These are phyloP conservation scores for Scaptomyza hsui DNA, from an alignment of 1,140 invertebrate genomes.

Conservation along the genomic window DNA sequence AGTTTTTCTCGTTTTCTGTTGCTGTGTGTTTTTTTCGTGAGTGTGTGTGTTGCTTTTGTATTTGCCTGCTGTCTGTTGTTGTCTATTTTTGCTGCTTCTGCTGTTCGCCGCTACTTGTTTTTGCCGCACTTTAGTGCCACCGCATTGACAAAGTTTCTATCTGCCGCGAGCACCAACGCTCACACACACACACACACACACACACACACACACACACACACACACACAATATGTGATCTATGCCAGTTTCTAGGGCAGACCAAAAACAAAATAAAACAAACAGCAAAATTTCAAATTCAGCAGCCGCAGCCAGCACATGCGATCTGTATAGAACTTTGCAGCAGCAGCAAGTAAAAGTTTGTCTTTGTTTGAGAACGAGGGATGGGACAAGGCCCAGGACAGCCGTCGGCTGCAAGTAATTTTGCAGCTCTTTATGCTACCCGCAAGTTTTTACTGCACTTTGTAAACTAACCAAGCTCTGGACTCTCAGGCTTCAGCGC, in stretches of 20 bases:
- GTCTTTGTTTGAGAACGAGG: constrained; percentile 51
- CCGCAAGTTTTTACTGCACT: constrained; percentile 82
- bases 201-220: constrained; percentile 26
- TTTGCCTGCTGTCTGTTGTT: constrained; percentile 15
- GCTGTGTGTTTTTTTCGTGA: constrained; percentile 14
- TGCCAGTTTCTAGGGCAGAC: constrained; percentile 49
- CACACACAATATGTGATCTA: constrained; percentile 67
- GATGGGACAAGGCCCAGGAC: constrained; percentile 51
- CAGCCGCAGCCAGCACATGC: constrained; percentile 76
- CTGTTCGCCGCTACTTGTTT: constrained; percentile 57
- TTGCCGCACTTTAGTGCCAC: constrained; percentile 74
- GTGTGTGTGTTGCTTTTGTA: constrained; percentile 12
- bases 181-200: constrained; percentile 32
- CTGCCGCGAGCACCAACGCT: constrained; percentile 60
- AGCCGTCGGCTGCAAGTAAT: constrained; percentile 55
- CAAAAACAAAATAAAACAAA: constrained; percentile 52
- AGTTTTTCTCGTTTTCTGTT: constrained; percentile 39
- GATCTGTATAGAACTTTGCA: constrained; percentile 49
- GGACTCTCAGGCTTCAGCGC: constrained; percentile 18
- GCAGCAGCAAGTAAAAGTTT: constrained; percentile 61
- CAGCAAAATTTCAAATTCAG: constrained; percentile 77
- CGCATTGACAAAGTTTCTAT: constrained; percentile 75
- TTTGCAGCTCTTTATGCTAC: constrained; percentile 78
- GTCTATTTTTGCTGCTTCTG: constrained; percentile 23
- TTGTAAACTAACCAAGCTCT: constrained; percentile 59